These are phyloP conservation scores for Caiman crocodilus DNA, from an alignment of 2,797 vertebrate genomes.

Conservation along the genomic window DNA sequence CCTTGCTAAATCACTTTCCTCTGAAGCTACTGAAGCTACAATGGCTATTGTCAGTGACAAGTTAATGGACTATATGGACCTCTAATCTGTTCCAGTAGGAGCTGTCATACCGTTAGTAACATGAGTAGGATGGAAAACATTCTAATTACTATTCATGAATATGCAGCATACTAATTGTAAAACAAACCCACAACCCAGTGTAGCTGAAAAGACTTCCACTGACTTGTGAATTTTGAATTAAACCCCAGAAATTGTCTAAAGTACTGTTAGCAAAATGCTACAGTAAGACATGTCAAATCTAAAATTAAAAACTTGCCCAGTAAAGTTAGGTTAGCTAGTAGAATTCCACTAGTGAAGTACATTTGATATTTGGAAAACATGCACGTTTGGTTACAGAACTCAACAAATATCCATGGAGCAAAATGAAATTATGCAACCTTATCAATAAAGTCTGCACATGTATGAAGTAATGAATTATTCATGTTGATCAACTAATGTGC, in stretches of 20 bases:
- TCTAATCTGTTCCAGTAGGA: neutral
- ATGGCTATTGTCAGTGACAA: neutral
- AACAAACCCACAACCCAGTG: neutral
- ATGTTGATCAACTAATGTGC: neutral
- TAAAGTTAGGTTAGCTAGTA: neutral
- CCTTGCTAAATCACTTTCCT: neutral
- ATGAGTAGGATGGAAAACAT: neutral
- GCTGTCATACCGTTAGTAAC: neutral
- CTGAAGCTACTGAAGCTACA: neutral
- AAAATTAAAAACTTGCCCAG: neutral
- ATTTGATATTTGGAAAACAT: neutral
- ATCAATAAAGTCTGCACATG: neutral
- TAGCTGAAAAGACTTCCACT: neutral
- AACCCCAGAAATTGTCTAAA: neutral
- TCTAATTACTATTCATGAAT: neutral
- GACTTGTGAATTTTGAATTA: neutral
- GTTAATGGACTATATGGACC: neutral
- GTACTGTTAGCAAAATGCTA: neutral
- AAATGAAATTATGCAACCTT: neutral
- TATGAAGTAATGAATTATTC: neutral
- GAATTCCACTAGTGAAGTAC: neutral
- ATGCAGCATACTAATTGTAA: neutral
- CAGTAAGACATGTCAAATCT: neutral
- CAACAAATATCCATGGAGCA: neutral
- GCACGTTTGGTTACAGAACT: fast-evolving